A percentile compares a stretch with the other conserved stretches of the same genome.
phyloP scores from a whole-genome alignment of 53 echinoderm and acorn worm genomes.

The Pentamera pediparva region DNA sequence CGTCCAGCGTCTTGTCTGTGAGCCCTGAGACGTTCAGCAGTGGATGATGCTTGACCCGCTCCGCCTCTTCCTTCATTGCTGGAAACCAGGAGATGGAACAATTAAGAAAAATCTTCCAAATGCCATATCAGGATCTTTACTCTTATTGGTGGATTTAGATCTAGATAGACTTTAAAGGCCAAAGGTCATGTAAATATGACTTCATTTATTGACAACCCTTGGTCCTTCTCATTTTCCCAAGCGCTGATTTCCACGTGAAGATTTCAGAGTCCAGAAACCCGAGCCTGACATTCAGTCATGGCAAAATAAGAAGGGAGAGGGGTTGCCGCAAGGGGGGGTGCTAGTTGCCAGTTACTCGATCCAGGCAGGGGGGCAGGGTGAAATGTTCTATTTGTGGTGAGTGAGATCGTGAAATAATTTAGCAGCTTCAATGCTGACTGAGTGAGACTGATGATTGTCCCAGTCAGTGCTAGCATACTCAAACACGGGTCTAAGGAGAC shows the following conservation, averaged over 20 bases:
- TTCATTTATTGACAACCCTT: neutral
- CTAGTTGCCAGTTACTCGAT: too few species aligned
- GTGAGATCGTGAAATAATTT: too few species aligned
- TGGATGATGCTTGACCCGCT: constrained; percentile 46
- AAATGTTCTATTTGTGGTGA: too few species aligned
- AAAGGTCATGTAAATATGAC: neutral
- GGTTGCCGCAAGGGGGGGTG: too few species aligned
- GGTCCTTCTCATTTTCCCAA: neutral
- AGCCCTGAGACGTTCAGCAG: constrained; percentile 67
- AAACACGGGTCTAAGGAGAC: constrained; percentile 3
- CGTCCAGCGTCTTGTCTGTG: constrained; percentile 61
- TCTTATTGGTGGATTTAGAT: too few species aligned
- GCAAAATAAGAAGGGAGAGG: neutral
- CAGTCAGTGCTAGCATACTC: neutral
- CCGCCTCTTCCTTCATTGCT: constrained; percentile 77
- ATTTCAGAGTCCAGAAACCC: neutral
- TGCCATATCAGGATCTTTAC: neutral
- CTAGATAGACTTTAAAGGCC: too few species aligned
- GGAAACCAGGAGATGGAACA: too few species aligned
- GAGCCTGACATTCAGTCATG: neutral
- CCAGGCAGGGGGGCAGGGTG: too few species aligned
- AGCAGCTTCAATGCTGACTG: too few species aligned
- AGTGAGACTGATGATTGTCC: neutral
- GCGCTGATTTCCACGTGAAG: too few species aligned
- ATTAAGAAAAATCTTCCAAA: too few species aligned